These are phyloP conservation scores for Notoglanidium macrostoma DNA, from an alignment of 2,797 vertebrate species.

Conservation along the genomic window DNA sequence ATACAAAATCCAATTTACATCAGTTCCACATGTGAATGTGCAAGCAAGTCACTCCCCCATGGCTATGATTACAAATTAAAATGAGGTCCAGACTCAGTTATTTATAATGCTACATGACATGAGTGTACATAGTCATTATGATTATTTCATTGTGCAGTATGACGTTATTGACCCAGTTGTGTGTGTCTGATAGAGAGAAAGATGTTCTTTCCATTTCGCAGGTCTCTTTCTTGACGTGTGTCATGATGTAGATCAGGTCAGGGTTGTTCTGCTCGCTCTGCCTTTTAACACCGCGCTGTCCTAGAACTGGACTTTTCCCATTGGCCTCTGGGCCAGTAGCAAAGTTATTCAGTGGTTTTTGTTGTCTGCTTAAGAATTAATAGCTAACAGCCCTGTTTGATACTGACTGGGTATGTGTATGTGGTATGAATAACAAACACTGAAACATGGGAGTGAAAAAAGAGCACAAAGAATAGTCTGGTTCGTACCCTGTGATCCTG, in stretches of 20 bases:
- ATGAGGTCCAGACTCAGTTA: slow-evolving; percentile 41
- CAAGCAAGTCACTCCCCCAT: slow-evolving; percentile 7
- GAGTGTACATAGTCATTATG: slow-evolving; percentile 39
- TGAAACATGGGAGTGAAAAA: slow-evolving; percentile 4
- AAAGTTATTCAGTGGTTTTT: background rate
- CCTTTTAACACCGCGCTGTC: background rate
- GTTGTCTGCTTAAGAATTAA: background rate
- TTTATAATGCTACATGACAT: slow-evolving; percentile 29
- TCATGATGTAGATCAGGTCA: background rate
- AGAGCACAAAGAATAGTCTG: slow-evolving; percentile 1
- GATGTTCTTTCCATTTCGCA: background rate
- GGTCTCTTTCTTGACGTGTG: background rate
- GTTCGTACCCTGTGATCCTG: background rate
- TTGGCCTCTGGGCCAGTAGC: slow-evolving; percentile 17
- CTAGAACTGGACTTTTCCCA: background rate
- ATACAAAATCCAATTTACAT: slow-evolving; percentile 27
- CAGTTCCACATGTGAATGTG: slow-evolving; percentile 35
- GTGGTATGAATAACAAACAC: slow-evolving; percentile 12
- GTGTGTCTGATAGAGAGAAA: background rate
- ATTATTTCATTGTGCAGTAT: background rate
- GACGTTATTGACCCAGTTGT: slow-evolving; percentile 16
- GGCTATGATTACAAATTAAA: slow-evolving; percentile 35
- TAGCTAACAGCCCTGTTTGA: slow-evolving; percentile 19
- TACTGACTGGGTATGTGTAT: background rate
- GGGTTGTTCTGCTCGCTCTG: background rate